Conservation (phyloP, 1,140 invertebrate species). For the Drosophila sulfurigaster region DNA sequence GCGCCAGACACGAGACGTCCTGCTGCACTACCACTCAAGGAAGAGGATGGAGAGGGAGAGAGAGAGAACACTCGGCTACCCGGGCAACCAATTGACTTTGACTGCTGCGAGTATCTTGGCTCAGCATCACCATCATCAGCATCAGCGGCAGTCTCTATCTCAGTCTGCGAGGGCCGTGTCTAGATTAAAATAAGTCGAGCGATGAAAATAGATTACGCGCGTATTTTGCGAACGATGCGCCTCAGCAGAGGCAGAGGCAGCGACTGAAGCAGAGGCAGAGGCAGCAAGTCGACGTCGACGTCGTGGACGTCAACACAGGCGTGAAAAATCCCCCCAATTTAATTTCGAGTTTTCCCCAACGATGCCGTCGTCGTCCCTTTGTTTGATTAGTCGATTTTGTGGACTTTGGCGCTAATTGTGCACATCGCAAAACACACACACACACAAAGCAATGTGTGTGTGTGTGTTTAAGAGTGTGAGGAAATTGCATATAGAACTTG, state of each 20-base stretch:
- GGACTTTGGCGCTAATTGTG: slow-evolving; percentile 69
- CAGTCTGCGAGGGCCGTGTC: slow-evolving; percentile 33
- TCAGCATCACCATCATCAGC: not conserved
- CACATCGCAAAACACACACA: slow-evolving; percentile 34
- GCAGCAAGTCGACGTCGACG: slow-evolving; percentile 4
- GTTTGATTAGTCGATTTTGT: slow-evolving; percentile 74
- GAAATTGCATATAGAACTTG: slow-evolving; percentile 48
- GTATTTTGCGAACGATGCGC: slow-evolving; percentile 64
- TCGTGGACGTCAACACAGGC: slow-evolving; percentile 44
- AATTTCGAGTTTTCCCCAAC: slow-evolving; percentile 58
- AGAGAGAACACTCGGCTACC: not conserved
- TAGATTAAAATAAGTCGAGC: slow-evolving; percentile 73
- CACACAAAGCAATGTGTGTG: slow-evolving; percentile 5
- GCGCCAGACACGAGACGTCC: slow-evolving; percentile 1
- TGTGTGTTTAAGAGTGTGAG: slow-evolving; percentile 13
- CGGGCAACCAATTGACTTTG: slow-evolving; percentile 38
- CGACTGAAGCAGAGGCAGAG: slow-evolving; percentile 13
- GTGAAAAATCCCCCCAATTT: slow-evolving; percentile 66
- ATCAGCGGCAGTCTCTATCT: not conserved
- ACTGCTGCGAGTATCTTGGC: slow-evolving; percentile 22
- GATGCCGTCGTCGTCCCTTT: slow-evolving; percentile 39
- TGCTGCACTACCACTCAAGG: slow-evolving; percentile 21
- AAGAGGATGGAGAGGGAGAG: slow-evolving; percentile 2
- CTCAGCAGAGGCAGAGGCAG: slow-evolving; percentile 15
- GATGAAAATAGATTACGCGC: slow-evolving; percentile 73